Conservation (phyloP, 2,888 invertebrate species). For the Caenorhabditis afra region DNA sequence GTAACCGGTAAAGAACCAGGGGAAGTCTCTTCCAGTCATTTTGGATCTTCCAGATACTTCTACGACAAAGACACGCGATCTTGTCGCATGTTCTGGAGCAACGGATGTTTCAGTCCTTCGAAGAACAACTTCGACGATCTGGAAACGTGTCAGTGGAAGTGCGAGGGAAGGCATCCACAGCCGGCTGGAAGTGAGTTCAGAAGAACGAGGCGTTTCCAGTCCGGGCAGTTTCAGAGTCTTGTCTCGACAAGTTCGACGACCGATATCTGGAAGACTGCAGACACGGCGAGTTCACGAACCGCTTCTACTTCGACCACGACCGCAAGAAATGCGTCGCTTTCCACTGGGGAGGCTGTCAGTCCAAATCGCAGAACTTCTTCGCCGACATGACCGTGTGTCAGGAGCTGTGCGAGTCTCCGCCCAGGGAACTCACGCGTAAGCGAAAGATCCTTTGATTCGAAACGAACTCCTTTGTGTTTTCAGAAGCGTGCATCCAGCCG, state of each 20-base stretch:
- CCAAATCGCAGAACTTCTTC: conserved; percentile 73
- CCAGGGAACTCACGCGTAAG: conserved; percentile 68
- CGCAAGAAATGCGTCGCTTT: conserved; percentile 72
- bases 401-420: conserved; percentile 71
- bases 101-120: conserved; percentile 68
- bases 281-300: conserved; percentile 72
- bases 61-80: conserved; percentile 67
- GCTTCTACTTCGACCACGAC: conserved; percentile 77
- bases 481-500: conserved; percentile 72
- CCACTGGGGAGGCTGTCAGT: conserved; percentile 77
- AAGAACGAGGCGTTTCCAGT: not conserved
- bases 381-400: conserved; percentile 66
- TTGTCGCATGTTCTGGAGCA: conserved; percentile 79
- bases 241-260: conserved; percentile 75
- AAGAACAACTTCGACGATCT: conserved; percentile 75
- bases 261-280: conserved; percentile 75
- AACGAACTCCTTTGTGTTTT: conserved; percentile 7
- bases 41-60: conserved; percentile 61
- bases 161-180: conserved; percentile 71
- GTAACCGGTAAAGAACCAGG: conserved; percentile 49
- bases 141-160: conserved; percentile 76
- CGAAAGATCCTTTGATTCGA: not conserved
- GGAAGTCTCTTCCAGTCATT: not conserved
- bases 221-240: conserved; percentile 66
- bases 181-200: conserved; percentile 64